A percentile compares a stretch with the other conserved stretches of the same genome.
These are phyloP conservation scores for Oscheius sp. DNA, from an alignment of 2,888 invertebrate genomes.

Conservation along the genomic window DNA sequence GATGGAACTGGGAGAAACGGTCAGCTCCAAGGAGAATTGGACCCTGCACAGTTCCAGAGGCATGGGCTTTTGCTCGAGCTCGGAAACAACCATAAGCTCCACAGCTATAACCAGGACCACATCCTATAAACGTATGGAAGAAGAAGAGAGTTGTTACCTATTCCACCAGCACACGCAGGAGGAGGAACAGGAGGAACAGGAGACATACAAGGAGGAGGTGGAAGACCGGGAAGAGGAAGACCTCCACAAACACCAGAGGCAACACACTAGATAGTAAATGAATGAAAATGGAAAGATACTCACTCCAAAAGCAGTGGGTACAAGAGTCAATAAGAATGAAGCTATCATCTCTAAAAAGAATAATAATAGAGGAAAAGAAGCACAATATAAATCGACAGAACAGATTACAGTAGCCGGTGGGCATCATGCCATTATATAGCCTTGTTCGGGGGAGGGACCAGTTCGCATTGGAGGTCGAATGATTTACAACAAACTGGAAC, in stretches of 20 bases:
- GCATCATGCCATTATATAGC: neutral
- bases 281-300: slow-evolving; percentile 2
- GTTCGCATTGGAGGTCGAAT: neutral
- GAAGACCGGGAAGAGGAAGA: slow-evolving; percentile 23
- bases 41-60: slow-evolving; percentile 32
- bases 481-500: neutral
- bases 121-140: too few relatives aligned
- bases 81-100: slow-evolving; percentile 58
- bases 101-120: slow-evolving; percentile 54
- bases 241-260: slow-evolving; percentile 65
- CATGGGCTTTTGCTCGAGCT: slow-evolving; percentile 45
- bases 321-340: too few relatives aligned
- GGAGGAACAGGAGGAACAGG: slow-evolving; percentile 48
- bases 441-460: neutral
- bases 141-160: slow-evolving; percentile 4
- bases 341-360: too few relatives aligned
- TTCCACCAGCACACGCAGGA: slow-evolving; percentile 43
- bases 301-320: slow-evolving; percentile 21
- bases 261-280: slow-evolving; percentile 54
- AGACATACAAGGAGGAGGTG: slow-evolving; percentile 43
- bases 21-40: slow-evolving; percentile 46
- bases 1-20: slow-evolving; percentile 49
- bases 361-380: too few relatives aligned
- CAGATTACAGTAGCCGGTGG: too few relatives aligned
- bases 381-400: too few relatives aligned